Evolutionary conservation across 1,140 invertebrate genomes (phyloP).

Genomic region (Onthophagus taurus): DNA sequence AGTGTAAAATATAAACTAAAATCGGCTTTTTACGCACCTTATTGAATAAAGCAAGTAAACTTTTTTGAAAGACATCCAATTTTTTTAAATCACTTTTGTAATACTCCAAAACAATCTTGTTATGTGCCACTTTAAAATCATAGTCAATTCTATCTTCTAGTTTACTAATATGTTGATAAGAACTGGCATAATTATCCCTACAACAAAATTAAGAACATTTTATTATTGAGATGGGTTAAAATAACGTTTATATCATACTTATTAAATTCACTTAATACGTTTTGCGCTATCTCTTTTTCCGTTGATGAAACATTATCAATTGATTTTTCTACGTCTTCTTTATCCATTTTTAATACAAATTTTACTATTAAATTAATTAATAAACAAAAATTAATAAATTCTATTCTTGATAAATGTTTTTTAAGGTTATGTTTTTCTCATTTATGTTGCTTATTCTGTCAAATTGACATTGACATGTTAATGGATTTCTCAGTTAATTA

Average conservation of each 20-base stretch:
- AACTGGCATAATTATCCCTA: conserved; percentile 43
- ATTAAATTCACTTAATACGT: conserved; percentile 32
- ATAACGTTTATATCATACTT: conserved; percentile 20
- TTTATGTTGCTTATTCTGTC: too few relatives aligned
- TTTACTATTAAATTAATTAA: too few relatives aligned
- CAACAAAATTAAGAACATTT: conserved; percentile 17
- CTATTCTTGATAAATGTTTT: too few relatives aligned
- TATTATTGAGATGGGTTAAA: conserved; percentile 8
- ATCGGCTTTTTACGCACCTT: conserved; percentile 34
- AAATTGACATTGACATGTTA: too few relatives aligned
- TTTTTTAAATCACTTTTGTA: conserved; percentile 61
- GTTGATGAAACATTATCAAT: conserved; percentile 24
- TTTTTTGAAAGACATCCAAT: conserved; percentile 59
- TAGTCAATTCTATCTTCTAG: conserved; percentile 47
- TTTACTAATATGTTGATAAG: conserved; percentile 49
- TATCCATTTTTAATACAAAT: conserved; percentile 21
- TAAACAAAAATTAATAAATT: too few relatives aligned
- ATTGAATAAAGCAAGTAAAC: conserved; percentile 51
- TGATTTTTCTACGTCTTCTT: conserved; percentile 21
- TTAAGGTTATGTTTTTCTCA: too few relatives aligned
- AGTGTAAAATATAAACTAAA: not conserved
- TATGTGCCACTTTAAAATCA: conserved; percentile 63
- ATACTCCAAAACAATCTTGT: conserved; percentile 63
- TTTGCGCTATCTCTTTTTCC: conserved; percentile 31
- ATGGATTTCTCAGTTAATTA: too few relatives aligned